Base-by-base conservation (phyloP, 53 echinoderm and acorn worm species). In the Holothuria leucospilota region DNA sequence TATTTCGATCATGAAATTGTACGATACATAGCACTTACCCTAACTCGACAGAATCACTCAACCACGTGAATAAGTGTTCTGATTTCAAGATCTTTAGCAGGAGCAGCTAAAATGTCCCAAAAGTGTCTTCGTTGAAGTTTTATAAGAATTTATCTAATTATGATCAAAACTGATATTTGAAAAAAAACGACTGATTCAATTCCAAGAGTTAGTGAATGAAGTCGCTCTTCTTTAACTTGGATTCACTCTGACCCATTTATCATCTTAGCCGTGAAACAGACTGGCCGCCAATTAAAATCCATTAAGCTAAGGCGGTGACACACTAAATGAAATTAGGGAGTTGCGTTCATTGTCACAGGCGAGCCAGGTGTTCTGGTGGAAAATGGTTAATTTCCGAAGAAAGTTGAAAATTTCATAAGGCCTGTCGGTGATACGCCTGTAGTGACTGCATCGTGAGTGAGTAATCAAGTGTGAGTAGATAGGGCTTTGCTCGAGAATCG, bases 211-310 rank as follows among this genome's bases (percentile, higher is more conserved):
- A 49, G 18, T 5, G 56, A 16, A 56, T 56, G 18, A 56, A 56
- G 56, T 18, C 56, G 15, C 56, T 56, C 56, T 56, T 18, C 49
- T 56, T 56, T 56, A 75, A 75, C 51, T 52, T 49, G 75, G 52
- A 49, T 75, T 75, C 52, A 16, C 51, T 75, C 8, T 75, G 75
- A 75, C 75, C 75, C 75, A 75, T 75, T 75, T 75, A 75, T 49
- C 51, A 56, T 15, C 14, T 28, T 20, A 34, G 34, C 14, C 28
- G 68, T 29, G 29, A 68, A 34, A 68, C 29, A 68, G 68, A 52
- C 51, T 51, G 25, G 75, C 52, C 51, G 75, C 51, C 75, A 52
- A 52, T 75, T 75, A 75, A 49, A 75, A 75, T 75, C 75, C 75
- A 75, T 75, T 75, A 75, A 75, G 51, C 75, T 75, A 49, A 21